Evolutionary conservation across 2,797 vertebrate genomes (phyloP).

Genomic region (Vipera ursinii): DNA sequence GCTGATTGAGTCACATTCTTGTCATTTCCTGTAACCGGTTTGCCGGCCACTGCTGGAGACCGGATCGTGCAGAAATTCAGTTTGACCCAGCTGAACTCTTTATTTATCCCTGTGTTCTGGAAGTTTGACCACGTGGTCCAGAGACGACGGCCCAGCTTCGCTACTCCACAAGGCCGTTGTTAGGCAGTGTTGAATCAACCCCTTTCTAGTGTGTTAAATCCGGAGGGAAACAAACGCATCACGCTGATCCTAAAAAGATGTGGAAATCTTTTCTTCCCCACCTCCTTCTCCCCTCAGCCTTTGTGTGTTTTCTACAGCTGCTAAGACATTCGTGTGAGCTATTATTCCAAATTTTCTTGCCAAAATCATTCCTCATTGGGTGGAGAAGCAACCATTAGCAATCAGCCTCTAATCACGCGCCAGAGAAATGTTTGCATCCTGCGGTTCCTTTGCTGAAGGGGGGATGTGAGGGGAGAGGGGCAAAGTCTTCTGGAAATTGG

Average conservation of each 20-base stretch:
- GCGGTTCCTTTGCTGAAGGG: neutral
- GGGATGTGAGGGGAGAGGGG: neutral
- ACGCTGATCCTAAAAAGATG: neutral
- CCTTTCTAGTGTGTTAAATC: neutral
- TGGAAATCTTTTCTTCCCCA: neutral
- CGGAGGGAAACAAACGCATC: neutral
- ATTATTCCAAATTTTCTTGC: neutral
- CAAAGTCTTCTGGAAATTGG: neutral
- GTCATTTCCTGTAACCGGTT: neutral
- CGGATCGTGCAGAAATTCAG: neutral
- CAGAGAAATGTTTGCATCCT: neutral
- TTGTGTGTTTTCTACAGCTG: neutral
- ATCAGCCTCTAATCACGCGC: neutral
- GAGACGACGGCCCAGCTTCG: neutral
- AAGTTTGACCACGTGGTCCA: neutral
- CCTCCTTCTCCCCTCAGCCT: neutral
- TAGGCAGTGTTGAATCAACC: neutral
- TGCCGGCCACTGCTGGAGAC: neutral
- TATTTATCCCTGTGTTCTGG: neutral
- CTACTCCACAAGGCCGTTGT: neutral
- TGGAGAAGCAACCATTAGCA: neutral
- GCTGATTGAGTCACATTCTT: neutral
- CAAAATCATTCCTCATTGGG: neutral
- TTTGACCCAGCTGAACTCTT: too few species aligned
- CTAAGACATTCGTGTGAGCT: neutral